phyloP scores from a whole-genome alignment of 2,888 invertebrate genomes.

The Molorchus minor region DNA sequence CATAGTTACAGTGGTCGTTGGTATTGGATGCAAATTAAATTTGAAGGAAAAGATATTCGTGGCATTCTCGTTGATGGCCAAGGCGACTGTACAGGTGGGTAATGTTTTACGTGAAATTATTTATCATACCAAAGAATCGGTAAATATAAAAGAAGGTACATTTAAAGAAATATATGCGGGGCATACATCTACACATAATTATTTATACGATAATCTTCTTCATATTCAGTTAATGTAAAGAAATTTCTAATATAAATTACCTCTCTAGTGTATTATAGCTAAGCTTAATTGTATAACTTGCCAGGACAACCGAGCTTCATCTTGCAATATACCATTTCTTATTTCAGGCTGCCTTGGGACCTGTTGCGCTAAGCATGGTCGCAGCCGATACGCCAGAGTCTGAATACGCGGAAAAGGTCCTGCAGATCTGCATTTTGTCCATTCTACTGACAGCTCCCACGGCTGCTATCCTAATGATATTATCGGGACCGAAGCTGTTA shows the following conservation, averaged over 20 bases:
- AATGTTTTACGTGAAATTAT: too few species aligned
- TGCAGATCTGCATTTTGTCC: constrained; percentile 82
- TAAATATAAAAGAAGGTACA: too few species aligned
- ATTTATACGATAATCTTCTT: too few species aligned
- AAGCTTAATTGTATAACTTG: too few species aligned
- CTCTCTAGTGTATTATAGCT: too few species aligned
- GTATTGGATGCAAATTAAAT: constrained; percentile 83
- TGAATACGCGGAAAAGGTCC: constrained; percentile 73
- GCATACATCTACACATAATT: too few species aligned
- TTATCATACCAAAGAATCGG: too few species aligned
- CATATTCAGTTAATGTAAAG: too few species aligned
- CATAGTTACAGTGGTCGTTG: constrained; percentile 71
- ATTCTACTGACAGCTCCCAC: constrained; percentile 86
- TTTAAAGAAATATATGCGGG: too few species aligned
- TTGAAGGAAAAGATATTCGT: constrained; percentile 91
- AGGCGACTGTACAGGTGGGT: constrained; percentile 91
- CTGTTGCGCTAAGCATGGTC: constrained; percentile 77
- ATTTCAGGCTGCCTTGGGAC: constrained; percentile 80
- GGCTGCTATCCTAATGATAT: constrained; percentile 82
- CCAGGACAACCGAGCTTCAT: too few species aligned
- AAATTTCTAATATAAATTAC: too few species aligned
- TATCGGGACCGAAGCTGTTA: constrained; percentile 61
- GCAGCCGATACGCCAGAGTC: constrained; percentile 62
- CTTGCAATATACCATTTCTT: constrained; percentile 6
- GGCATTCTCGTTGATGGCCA: constrained; percentile 92